A percentile compares a stretch with the other conserved stretches of the same genome.
These are phyloP conservation scores for Lates japonicus DNA, from an alignment of 2,797 vertebrate species.

Conservation along the genomic window DNA sequence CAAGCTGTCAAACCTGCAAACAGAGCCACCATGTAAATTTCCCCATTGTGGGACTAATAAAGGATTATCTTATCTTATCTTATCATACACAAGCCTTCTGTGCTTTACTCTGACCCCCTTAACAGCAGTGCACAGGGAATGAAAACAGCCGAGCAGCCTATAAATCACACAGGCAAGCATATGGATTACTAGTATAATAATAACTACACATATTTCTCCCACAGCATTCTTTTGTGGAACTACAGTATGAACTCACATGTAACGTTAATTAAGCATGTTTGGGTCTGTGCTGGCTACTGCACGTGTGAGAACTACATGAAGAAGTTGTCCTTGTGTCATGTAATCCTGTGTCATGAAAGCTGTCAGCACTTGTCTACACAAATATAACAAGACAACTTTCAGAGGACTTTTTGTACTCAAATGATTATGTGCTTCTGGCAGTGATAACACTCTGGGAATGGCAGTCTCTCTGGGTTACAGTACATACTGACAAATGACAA, in stretches of 20 bases:
- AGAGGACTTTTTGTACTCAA: neutral
- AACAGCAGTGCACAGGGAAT: neutral
- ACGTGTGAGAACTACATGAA: no score
- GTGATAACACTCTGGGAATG: neutral
- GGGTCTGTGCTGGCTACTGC: no score
- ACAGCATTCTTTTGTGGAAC: neutral
- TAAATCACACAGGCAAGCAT: slow-evolving; percentile 15
- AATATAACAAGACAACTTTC: slow-evolving; percentile 11
- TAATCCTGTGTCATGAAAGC: neutral
- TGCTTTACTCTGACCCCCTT: neutral
- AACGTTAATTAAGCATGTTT: no score
- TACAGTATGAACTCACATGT: neutral
- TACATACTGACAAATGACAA: neutral
- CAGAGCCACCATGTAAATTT: neutral
- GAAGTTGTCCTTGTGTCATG: neutral
- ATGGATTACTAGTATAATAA: neutral
- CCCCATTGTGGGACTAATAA: no score
- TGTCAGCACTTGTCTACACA: neutral
- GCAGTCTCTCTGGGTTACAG: neutral
- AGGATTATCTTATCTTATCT: no score
- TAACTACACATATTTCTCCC: slow-evolving; percentile 1
- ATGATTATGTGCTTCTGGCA: neutral
- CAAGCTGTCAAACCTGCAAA: neutral
- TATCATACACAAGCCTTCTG: neutral
- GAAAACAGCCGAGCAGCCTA: neutral